Evolutionary conservation across 2,797 vertebrate species (phyloP).

Genomic region (Urophycis tenuis): DNA sequence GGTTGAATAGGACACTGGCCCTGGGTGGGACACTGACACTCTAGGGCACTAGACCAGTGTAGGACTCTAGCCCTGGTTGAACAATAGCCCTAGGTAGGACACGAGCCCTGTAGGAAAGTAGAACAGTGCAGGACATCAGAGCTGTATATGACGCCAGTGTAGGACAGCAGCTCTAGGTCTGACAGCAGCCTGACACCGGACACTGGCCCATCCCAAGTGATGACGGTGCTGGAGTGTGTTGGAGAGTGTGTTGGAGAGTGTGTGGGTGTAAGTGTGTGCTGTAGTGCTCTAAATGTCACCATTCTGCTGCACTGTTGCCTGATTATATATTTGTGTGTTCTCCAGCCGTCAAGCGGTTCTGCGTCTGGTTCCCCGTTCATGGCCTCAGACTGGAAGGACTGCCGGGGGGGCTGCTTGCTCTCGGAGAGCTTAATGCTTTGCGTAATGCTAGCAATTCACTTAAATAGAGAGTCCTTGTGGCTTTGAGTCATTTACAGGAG

Average conservation of each 20-base stretch:
- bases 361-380: background rate
- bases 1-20: background rate
- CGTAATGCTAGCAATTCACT: conserved; percentile 38
- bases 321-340: conserved; percentile 1
- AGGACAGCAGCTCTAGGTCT: too few species aligned
- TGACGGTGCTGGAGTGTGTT: background rate
- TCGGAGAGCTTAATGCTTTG: background rate
- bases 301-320: background rate
- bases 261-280: background rate
- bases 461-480: conserved; percentile 19
- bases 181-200: background rate
- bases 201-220: background rate
- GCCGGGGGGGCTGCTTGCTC: background rate
- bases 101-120: too few species aligned
- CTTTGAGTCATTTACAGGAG: conserved; percentile 27
- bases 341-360: background rate
- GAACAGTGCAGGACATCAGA: background rate
- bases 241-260: background rate
- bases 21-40: background rate
- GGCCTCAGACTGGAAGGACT: background rate
- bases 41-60: background rate
- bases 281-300: background rate
- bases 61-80: background rate
- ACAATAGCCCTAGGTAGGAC: too few species aligned
- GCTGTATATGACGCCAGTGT: too few species aligned